These are phyloP conservation scores for Anoura caudifer DNA, from an alignment of 2,113 vertebrate species.

Conservation along the genomic window DNA sequence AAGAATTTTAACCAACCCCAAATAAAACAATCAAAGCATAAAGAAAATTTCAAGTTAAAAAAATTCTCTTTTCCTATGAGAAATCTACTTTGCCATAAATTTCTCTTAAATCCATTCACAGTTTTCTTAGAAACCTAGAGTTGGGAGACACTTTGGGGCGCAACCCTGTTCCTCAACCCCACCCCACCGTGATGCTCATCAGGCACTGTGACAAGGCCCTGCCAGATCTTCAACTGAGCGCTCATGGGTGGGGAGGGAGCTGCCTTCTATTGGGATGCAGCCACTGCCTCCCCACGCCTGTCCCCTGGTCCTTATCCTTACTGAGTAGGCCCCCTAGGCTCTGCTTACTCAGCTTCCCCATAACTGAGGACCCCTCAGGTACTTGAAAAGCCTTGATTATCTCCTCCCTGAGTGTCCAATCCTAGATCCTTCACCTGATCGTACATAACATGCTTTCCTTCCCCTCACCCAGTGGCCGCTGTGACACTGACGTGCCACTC, in stretches of 20 bases:
- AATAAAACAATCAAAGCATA: conserved; percentile 23
- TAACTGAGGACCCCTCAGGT: background rate
- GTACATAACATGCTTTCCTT: background rate
- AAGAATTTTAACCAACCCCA: background rate
- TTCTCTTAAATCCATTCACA: background rate
- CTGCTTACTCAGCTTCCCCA: background rate
- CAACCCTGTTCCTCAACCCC: background rate
- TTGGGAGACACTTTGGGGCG: background rate
- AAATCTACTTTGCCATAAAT: background rate
- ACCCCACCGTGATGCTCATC: background rate
- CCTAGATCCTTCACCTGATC: background rate
- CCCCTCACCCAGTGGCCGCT: background rate
- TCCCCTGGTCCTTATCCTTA: background rate
- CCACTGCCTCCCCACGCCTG: background rate
- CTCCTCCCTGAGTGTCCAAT: background rate
- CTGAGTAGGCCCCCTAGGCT: background rate
- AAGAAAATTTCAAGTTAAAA: background rate
- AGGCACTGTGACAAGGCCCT: background rate
- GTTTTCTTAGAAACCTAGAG: background rate
- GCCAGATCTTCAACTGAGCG: background rate
- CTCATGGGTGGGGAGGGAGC: background rate
- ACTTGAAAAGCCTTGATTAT: background rate
- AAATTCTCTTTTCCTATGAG: background rate
- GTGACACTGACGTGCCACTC: background rate
- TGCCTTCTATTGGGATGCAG: background rate